phyloP scores from a whole-genome alignment of 2,888 invertebrate genomes.

The Tanaodytes sp. region DNA sequence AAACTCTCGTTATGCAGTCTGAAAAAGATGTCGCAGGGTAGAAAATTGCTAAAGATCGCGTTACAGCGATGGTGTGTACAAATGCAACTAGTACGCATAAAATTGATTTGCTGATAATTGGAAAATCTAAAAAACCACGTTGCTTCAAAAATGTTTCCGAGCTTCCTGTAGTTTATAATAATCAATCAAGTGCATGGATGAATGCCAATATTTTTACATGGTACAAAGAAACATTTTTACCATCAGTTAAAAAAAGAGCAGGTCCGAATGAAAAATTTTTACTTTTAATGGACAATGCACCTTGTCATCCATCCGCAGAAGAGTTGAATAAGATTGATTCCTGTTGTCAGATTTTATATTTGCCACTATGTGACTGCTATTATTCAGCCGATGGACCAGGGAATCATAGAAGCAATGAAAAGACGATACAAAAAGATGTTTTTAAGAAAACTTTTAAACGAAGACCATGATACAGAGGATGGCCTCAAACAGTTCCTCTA shows the following conservation, averaged over 20 bases:
- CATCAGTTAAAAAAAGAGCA: conserved; percentile 44
- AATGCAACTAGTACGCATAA: conserved; percentile 54
- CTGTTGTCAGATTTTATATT: conserved; percentile 45
- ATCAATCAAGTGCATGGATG: conserved; percentile 60
- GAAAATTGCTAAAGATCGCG: conserved; percentile 57
- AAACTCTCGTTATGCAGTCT: conserved; percentile 44
- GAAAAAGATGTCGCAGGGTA: conserved; percentile 57
- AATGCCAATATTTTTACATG: conserved; percentile 54
- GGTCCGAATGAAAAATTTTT: conserved; percentile 41
- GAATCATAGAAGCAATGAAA: conserved; percentile 57
- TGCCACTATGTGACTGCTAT: conserved; percentile 56
- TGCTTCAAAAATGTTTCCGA: conserved; percentile 56
- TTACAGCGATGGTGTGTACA: conserved; percentile 56
- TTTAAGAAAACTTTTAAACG: conserved; percentile 39
- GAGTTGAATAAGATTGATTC: conserved; percentile 37
- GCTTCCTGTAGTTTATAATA: conserved; percentile 53
- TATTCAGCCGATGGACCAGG: conserved; percentile 60
- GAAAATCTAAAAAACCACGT: conserved; percentile 59
- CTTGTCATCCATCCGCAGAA: conserved; percentile 47
- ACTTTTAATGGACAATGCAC: conserved; percentile 53
- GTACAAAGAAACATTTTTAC: conserved; percentile 53
- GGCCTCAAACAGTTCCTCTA: conserved; percentile 20
- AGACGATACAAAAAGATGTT: conserved; percentile 55
- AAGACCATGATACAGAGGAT: conserved; percentile 32
- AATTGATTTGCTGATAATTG: conserved; percentile 57